phyloP scores from a whole-genome alignment of 1,140 invertebrate genomes.

The Aethina tumida region DNA sequence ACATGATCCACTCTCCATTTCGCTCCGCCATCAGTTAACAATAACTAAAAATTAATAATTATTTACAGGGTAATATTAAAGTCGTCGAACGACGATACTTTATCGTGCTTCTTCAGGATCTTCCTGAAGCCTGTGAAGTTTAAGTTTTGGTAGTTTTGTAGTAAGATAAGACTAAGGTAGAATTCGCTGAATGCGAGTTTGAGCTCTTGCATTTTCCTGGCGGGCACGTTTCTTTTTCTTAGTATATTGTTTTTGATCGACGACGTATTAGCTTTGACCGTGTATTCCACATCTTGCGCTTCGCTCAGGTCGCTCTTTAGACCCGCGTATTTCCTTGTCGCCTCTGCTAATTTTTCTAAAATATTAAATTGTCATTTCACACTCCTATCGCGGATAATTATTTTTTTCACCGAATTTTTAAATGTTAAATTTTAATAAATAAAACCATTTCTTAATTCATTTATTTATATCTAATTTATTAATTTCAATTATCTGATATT shows the following conservation, averaged over 20 bases:
- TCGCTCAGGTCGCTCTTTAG: slow-evolving; percentile 81
- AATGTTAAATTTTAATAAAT: background rate
- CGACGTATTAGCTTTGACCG: slow-evolving; percentile 40
- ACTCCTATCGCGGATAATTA: too few relatives aligned
- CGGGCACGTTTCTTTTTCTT: slow-evolving; percentile 44
- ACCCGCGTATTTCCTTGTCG: slow-evolving; percentile 86
- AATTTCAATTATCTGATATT: background rate
- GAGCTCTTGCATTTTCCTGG: slow-evolving; percentile 82
- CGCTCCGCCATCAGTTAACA: slow-evolving; percentile 61
- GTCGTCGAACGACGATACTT: slow-evolving; percentile 49
- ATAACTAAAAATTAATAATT: slow-evolving; percentile 41
- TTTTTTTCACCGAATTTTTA: too few relatives aligned
- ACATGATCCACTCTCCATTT: slow-evolving; percentile 90
- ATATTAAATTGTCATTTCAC: too few relatives aligned
- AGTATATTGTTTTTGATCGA: slow-evolving; percentile 39
- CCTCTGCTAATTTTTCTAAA: slow-evolving; percentile 94
- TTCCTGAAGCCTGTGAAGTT: slow-evolving; percentile 99
- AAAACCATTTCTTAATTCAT: background rate
- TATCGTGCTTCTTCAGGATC: slow-evolving; percentile 99
- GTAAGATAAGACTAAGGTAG: slow-evolving; percentile 91
- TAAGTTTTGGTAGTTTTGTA: slow-evolving; percentile 87
- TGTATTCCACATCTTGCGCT: slow-evolving; percentile 56
- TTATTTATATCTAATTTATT: background rate
- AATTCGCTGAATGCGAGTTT: slow-evolving; percentile 99
- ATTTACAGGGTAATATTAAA: background rate